phyloP scores from a whole-genome alignment of 2,113 vertebrate genomes.

The Tylochromis polylepis region DNA sequence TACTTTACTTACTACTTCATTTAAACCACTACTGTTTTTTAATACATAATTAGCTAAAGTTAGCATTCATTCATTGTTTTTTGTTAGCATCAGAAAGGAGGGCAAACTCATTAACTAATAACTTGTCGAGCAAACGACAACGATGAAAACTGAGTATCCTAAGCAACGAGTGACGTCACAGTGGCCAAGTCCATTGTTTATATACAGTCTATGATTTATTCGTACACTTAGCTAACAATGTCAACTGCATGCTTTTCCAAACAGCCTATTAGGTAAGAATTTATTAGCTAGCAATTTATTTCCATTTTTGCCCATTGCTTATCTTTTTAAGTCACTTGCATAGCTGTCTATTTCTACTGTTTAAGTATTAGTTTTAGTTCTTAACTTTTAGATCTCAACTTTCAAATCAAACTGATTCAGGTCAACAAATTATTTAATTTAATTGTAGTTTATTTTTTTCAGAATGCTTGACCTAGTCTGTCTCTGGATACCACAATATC shows the following conservation, averaged over 20 bases:
- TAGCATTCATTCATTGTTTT: rapidly evolving
- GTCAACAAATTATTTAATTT: background rate
- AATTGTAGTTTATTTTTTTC: rapidly evolving
- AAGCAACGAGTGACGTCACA: background rate
- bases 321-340: background rate
- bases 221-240: background rate
- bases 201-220: background rate
- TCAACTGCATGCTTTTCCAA: background rate
- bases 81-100: rapidly evolving
- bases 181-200: background rate
- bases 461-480: background rate
- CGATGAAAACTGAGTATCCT: background rate
- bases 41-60: background rate
- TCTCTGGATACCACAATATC: background rate
- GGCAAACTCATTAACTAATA: background rate
- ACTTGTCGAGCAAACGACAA: too few relatives aligned
- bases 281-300: background rate
- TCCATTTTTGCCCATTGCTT: background rate
- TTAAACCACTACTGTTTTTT: background rate
- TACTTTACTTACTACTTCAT: background rate
- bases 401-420: background rate
- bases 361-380: background rate
- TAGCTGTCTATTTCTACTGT: background rate
- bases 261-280: rapidly evolving
- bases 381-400: background rate